Base-by-base conservation (phyloP, 1,140 invertebrate species). In the Stegodyphus dumicola region DNA sequence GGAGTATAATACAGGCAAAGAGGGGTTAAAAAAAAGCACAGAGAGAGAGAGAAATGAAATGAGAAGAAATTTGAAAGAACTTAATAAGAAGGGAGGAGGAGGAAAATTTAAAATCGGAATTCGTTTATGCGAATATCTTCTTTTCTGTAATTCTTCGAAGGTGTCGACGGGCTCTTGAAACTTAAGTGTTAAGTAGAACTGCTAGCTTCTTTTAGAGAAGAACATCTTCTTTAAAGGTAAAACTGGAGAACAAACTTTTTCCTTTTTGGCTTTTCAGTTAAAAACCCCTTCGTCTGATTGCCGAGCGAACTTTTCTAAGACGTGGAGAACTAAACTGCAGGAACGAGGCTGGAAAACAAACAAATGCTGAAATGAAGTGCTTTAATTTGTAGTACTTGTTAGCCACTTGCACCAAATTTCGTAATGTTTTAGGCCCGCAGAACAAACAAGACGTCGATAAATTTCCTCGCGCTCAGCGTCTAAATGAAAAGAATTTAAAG, bases 401-500 rank as follows among this genome's bases (percentile, higher is more conserved):
- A 83, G 80, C 67, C 80, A 83, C 56, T 83, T 83, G 67, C n/a
- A 75, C 67, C 15, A 64, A 54, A 81, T 56, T 81, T 70, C 48
- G 77, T 70, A 73, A 76, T 75, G 80, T 83, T 74, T 75, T 75
- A 51, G 11, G 70, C 60, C 65, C 67, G 54, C 33, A 69, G 64
- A 81, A 64, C 71, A 75, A 83, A 83, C 51, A 51, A 51, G 54
- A 75, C 75, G 74, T 75, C 56, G 60, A 83, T 75, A 83, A 83
- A 53, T 75, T 67, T 17, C 48, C 54, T 54, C 54, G 11, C 33
- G 11, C 51, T 15, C 7, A 33, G 52, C 60, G 56, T 48, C 70
- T 83, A 83, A 83, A 75, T 83, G 71, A 74, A 75, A 83, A 75
- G 71, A 83, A 66, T 83, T 83, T 73, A 75, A 51, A 67, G 71